Percentiles rank a stretch among this genome's conserved stretches.
These are phyloP conservation scores for Listrodromus nycthemerus DNA, from an alignment of 2,888 invertebrate species.

Conservation along the genomic window DNA sequence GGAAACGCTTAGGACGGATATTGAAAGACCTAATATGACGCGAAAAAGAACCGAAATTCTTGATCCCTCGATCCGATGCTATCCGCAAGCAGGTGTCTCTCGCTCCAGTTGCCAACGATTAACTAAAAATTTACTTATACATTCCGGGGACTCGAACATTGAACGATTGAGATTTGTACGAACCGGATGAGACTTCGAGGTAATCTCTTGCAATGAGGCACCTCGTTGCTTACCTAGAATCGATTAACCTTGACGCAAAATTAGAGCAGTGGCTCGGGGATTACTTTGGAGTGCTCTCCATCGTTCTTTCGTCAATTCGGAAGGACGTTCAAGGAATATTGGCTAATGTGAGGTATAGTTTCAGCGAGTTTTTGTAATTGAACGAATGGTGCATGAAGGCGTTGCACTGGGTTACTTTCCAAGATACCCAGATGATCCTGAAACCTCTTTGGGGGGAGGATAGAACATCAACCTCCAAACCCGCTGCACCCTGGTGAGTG, in stretches of 20 bases:
- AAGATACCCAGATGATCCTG: slow-evolving; percentile 35
- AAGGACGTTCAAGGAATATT: neutral
- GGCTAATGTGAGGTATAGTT: neutral
- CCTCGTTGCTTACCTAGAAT: neutral
- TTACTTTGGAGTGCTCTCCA: neutral
- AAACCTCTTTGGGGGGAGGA: slow-evolving; percentile 10
- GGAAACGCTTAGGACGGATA: slow-evolving; percentile 62
- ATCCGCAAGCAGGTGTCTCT: slow-evolving; percentile 55
- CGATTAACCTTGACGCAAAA: slow-evolving; percentile 27
- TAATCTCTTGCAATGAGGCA: slow-evolving; percentile 5
- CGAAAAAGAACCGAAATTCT: slow-evolving; percentile 28
- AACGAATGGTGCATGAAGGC: neutral
- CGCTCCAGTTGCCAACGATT: slow-evolving; percentile 34
- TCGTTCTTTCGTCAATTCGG: neutral
- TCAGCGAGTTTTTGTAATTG: slow-evolving; percentile 16
- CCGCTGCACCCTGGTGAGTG: slow-evolving; percentile 52
- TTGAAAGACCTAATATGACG: slow-evolving; percentile 50
- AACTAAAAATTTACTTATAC: slow-evolving; percentile 2
- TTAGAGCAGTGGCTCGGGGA: slow-evolving; percentile 5
- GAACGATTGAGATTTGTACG: neutral
- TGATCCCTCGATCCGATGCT: neutral
- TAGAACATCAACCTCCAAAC: slow-evolving; percentile 9
- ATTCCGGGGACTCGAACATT: neutral
- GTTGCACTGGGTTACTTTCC: neutral
- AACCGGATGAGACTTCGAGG: neutral